A percentile compares a stretch with the other conserved stretches of the same genome.
phyloP scores from a whole-genome alignment of 1,140 invertebrate genomes.

The Drosophila oshimai region DNA sequence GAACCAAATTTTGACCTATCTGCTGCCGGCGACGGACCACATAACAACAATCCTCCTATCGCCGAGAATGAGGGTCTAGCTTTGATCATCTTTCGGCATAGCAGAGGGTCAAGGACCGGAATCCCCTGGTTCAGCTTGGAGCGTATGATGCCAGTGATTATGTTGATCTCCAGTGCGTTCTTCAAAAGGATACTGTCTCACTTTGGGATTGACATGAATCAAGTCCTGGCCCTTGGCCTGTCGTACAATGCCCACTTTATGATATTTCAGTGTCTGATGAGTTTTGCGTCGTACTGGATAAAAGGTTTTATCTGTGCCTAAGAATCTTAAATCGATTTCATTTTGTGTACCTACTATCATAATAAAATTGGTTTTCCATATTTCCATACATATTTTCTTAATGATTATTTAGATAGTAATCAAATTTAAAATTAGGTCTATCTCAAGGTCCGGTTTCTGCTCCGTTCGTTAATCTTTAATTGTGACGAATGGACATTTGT shows the following conservation, averaged over 20 bases:
- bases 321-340: no score
- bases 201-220: not conserved
- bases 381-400: no score
- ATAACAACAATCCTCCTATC: constrained; percentile 12
- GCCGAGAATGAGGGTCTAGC: not conserved
- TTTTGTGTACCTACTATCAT: no score
- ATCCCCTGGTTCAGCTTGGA: constrained; percentile 1
- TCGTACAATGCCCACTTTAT: constrained; percentile 6
- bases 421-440: no score
- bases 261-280: constrained; percentile 15
- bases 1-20: not conserved
- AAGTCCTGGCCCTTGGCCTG: not conserved
- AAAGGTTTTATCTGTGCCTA: not conserved
- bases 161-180: not conserved
- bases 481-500: not conserved
- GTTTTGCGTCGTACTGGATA: not conserved
- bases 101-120: not conserved
- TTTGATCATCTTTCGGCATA: not conserved
- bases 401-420: no score
- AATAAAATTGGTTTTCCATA: no score
- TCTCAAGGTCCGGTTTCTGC: no score
- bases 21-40: constrained; percentile 31
- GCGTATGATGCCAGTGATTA: not conserved
- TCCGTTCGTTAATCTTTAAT: no score
- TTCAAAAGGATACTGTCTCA: not conserved